Base-by-base conservation (phyloP, 2,797 vertebrate genomes). In the Sebastes trivittatus region DNA sequence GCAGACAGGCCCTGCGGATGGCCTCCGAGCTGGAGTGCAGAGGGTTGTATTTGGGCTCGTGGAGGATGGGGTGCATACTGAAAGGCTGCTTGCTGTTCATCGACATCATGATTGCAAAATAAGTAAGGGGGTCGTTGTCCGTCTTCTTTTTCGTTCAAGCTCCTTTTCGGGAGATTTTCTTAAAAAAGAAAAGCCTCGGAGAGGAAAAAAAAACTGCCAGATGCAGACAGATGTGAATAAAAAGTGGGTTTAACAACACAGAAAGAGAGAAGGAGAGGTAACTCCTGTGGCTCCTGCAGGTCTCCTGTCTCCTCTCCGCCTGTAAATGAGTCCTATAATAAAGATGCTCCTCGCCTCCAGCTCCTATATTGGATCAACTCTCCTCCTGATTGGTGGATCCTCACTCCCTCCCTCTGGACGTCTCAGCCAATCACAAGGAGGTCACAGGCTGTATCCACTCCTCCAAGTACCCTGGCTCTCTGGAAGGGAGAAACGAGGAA, bases 31-130 rank as follows among this genome's bases (percentile, higher is more conserved):
- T 97, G 86, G 95, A 95, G 93, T 98, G 97, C 81, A 98, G 96
- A 36, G 97, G 96, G 5, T 95, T 94, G 95, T 98, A 98, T 83
- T 98, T 98, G 84, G 97, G 97, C 11, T 98, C 97, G 83, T 98
- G 97, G 52, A 98, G 96, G 67, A 98, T 97, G 66, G 97, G 97
- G 92, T 98, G 97, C 97, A 98, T 97, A 86, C 96, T 94, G 95
- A 98, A 98, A 66, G 97, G 94, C 93, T 98, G 97, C 78, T 98
- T 98, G 96, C 97, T 98, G 95, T 98, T 98, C 97, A 98, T 98
- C 90, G 97, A 97, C 97, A 98, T 98, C 97, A 98, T 97, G 93
- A 91, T 95, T 89, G 95, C 94, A 88, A 93, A 92, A 63, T 89
- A 88, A 88, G 23, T 89, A 86, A 18, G 89, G 88, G 85, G 93